A percentile compares a stretch with the other conserved stretches of the same genome.
Evolutionary conservation across 2,113 vertebrate species (phyloP).

Genomic region (Ailurus styani): DNA sequence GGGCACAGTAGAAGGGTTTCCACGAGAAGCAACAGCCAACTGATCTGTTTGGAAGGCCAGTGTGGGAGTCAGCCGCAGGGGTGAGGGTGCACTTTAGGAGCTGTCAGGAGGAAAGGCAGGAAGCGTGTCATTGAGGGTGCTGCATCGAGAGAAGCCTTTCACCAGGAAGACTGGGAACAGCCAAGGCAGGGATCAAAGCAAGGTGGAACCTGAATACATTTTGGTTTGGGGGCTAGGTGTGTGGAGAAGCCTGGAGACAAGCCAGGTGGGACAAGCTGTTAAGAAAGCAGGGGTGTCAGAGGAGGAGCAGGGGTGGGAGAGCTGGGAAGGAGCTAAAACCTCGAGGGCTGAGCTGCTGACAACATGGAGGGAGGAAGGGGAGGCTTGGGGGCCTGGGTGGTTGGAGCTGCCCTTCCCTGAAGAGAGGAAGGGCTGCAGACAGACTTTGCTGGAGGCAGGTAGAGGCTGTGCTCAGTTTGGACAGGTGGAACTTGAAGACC

Average conservation of each 20-base stretch:
- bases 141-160: neutral
- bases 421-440: neutral
- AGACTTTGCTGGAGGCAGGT: neutral
- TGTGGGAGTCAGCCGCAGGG: neutral
- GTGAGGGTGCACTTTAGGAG: neutral
- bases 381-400: neutral
- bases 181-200: neutral
- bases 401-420: neutral
- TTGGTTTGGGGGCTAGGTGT: neutral
- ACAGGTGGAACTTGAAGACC: neutral
- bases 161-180: accelerated
- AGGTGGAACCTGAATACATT: neutral
- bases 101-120: neutral
- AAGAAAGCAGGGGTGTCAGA: neutral
- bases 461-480: neutral
- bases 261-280: neutral
- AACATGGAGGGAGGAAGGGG: too few species aligned
- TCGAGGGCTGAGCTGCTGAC: neutral
- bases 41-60: neutral
- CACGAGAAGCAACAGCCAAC: neutral
- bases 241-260: neutral
- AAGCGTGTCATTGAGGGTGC: too few species aligned
- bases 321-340: neutral
- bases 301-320: too few species aligned
- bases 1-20: neutral